phyloP scores from a whole-genome alignment of 2,888 invertebrate genomes.

The Xestia rhomboidea region DNA sequence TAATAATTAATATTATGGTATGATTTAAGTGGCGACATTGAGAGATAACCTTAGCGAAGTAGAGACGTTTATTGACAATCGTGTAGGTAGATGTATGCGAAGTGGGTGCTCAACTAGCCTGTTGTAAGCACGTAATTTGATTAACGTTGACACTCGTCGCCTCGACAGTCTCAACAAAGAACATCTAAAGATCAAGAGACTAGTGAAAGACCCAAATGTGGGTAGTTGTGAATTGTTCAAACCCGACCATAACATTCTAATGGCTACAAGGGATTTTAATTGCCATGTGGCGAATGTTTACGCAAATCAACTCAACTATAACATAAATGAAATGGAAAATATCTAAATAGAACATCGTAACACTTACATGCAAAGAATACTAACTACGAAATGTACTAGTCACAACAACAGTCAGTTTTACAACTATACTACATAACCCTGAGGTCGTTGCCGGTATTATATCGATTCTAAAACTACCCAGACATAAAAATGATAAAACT shows the following conservation, averaged over 20 bases:
- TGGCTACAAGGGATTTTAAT: background rate
- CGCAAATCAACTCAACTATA: slow-evolving; percentile 27
- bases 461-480: slow-evolving; percentile 44
- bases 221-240: slow-evolving; percentile 14
- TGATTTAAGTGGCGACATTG: slow-evolving; percentile 61
- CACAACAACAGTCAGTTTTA: slow-evolving; percentile 11
- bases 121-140: slow-evolving; percentile 56
- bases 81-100: slow-evolving; percentile 58
- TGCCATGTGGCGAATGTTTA: slow-evolving; percentile 16
- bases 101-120: slow-evolving; percentile 53
- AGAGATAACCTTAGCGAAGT: slow-evolving; percentile 63
- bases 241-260: slow-evolving; percentile 20
- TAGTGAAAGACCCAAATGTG: slow-evolving; percentile 11
- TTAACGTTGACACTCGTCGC: slow-evolving; percentile 45
- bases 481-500: slow-evolving; percentile 42
- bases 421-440: background rate
- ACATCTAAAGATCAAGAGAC: slow-evolving; percentile 39
- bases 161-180: slow-evolving; percentile 25
- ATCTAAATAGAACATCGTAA: slow-evolving; percentile 53
- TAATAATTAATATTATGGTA: slow-evolving; percentile 32
- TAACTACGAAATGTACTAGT: slow-evolving; percentile 21
- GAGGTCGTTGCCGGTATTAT: slow-evolving; percentile 37
- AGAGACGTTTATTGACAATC: slow-evolving; percentile 57
- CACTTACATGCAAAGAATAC: slow-evolving; percentile 56
- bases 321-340: slow-evolving; percentile 30